These are phyloP conservation scores for Falcaria lacertinaria DNA, from an alignment of 2,888 invertebrate species.

Conservation along the genomic window DNA sequence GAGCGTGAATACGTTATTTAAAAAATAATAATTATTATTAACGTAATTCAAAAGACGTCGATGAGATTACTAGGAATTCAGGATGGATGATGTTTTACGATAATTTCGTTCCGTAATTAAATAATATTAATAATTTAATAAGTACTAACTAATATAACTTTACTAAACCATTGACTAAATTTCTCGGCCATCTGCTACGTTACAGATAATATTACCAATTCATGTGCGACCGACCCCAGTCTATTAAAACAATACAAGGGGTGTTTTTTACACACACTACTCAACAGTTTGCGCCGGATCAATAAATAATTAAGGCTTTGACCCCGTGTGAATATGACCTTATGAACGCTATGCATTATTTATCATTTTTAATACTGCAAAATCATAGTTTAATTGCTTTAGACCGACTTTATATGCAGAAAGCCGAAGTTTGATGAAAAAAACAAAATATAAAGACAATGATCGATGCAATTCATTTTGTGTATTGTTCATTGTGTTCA, in stretches of 20 bases:
- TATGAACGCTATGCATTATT: neutral
- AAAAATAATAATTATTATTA: no score
- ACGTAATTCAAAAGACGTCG: no score
- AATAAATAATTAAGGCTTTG: conserved; percentile 57
- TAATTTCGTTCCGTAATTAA: no score
- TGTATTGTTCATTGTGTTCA: no score
- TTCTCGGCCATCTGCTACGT: conserved; percentile 18
- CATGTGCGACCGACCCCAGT: conserved; percentile 28
- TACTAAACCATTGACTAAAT: neutral
- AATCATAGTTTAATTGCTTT: neutral
- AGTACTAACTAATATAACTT: neutral
- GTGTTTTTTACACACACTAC: conserved; percentile 32
- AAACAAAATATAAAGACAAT: no score
- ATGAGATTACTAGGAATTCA: no score
- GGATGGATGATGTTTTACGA: no score
- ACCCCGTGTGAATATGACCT: conserved; percentile 62
- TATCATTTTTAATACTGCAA: no score
- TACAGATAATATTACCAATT: conserved; percentile 22
- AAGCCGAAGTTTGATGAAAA: neutral
- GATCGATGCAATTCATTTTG: no score
- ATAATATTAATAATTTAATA: no score
- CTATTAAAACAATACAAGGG: conserved; percentile 51
- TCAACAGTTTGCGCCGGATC: conserved; percentile 55
- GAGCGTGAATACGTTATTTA: no score
- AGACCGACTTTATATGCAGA: neutral